phyloP scores from a whole-genome alignment of 1,140 invertebrate genomes.

The Heliconius melpomene region DNA sequence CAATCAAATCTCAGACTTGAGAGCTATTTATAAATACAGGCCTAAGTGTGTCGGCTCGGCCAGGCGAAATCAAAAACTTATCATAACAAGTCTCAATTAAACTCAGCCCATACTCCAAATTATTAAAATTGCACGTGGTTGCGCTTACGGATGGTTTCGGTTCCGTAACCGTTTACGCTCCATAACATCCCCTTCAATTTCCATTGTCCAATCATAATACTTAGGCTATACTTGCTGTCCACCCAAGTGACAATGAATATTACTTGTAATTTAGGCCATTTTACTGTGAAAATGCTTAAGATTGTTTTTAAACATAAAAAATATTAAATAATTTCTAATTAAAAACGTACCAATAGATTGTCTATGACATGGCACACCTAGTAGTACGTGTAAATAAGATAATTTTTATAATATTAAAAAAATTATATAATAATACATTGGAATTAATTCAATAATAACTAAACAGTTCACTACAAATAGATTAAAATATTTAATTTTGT shows the following conservation, averaged over 20 bases:
- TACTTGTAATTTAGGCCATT: slow-evolving; percentile 44
- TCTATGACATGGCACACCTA: slow-evolving; percentile 38
- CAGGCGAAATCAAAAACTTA: too few relatives aligned
- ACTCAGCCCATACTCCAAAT: too few relatives aligned
- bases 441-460: slow-evolving; percentile 21
- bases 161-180: too few relatives aligned
- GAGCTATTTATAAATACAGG: too few relatives aligned
- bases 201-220: slow-evolving; percentile 23
- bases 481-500: slow-evolving; percentile 41
- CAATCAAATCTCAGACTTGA: too few relatives aligned
- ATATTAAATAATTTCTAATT: slow-evolving; percentile 17
- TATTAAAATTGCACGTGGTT: too few relatives aligned
- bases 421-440: slow-evolving; percentile 5
- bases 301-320: slow-evolving; percentile 21
- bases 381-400: slow-evolving; percentile 17
- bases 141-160: too few relatives aligned
- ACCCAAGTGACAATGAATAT: slow-evolving; percentile 43
- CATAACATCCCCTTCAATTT: neutral
- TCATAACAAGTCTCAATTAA: too few relatives aligned
- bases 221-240: slow-evolving; percentile 54
- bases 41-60: too few relatives aligned
- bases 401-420: neutral
- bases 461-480: slow-evolving; percentile 9
- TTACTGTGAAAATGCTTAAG: slow-evolving; percentile 31
- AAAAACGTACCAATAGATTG: slow-evolving; percentile 21